phyloP scores from a whole-genome alignment of 2,888 invertebrate species.

The Pegoplata infirma region DNA sequence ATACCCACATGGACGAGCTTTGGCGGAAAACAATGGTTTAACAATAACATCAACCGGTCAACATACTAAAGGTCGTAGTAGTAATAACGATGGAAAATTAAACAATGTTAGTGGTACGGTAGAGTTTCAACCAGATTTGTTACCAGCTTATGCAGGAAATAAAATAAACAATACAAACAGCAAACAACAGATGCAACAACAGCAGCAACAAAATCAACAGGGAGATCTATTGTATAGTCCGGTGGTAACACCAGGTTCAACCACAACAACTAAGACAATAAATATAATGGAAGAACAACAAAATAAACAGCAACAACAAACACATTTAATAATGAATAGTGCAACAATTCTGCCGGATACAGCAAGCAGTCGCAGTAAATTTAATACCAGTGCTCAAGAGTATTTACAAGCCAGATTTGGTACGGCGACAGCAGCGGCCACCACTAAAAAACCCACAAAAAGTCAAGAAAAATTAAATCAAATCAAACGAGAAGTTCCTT shows the following conservation, averaged over 20 bases:
- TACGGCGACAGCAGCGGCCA: neutral
- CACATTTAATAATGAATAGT: constrained; percentile 47
- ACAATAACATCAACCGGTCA: constrained; percentile 33
- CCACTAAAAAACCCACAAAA: constrained; percentile 44
- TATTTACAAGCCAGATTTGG: constrained; percentile 67
- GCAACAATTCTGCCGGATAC: constrained; percentile 49
- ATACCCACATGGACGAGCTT: constrained; percentile 60
- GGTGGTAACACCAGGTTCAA: constrained; percentile 53
- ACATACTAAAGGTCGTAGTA: constrained; percentile 8
- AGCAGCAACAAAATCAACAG: constrained; percentile 51
- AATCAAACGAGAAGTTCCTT: constrained; percentile 53
- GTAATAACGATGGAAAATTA: constrained; percentile 43
- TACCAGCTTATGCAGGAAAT: constrained; percentile 67
- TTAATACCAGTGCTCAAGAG: constrained; percentile 67
- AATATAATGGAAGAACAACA: constrained; percentile 66
- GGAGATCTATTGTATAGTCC: constrained; percentile 63
- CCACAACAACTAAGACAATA: constrained; percentile 63
- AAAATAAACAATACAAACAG: constrained; percentile 46
- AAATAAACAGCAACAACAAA: constrained; percentile 58
- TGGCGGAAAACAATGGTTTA: constrained; percentile 53
- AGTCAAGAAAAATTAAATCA: constrained; percentile 58
- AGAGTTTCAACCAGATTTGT: constrained; percentile 71
- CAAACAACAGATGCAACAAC: constrained; percentile 46
- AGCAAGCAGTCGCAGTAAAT: constrained; percentile 64
- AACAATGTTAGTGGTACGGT: constrained; percentile 52